Percentiles rank a stretch among this genome's conserved stretches.
These are phyloP conservation scores for Sitta europaea DNA, from an alignment of 2,113 vertebrate genomes.

Conservation along the genomic window DNA sequence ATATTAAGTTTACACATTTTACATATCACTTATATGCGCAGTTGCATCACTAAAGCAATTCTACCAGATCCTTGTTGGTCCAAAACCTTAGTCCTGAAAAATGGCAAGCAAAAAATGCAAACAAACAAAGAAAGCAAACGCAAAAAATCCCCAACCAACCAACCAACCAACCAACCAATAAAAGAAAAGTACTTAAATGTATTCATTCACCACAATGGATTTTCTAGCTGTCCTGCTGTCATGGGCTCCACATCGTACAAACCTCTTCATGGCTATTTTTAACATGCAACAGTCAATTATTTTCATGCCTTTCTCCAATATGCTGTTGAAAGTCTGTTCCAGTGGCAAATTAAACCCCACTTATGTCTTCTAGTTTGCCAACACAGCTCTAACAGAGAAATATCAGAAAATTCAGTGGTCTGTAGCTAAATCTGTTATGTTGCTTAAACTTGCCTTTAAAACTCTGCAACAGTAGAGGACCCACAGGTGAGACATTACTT, in stretches of 20 bases:
- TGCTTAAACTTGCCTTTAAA: neutral
- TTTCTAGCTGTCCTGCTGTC: neutral
- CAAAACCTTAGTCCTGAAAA: neutral
- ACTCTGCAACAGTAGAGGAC: neutral
- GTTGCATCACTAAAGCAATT: neutral
- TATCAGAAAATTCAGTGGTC: neutral
- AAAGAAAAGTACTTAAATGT: neutral
- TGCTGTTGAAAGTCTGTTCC: neutral
- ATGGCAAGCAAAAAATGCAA: neutral
- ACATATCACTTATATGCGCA: neutral
- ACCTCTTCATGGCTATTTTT: neutral
- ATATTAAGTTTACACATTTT: neutral
- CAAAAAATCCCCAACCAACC: neutral
- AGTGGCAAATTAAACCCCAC: neutral
- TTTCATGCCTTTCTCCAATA: neutral
- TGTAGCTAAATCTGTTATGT: neutral
- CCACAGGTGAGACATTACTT: neutral
- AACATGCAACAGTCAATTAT: neutral
- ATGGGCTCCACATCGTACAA: neutral
- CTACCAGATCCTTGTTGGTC: neutral
- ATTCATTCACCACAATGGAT: neutral
- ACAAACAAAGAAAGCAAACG: neutral
- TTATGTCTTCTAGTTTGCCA: constrained; percentile 25
- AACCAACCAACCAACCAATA: neutral
- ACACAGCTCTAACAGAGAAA: neutral